Evolutionary conservation across 2,797 vertebrate genomes (phyloP), one percentile per base, ranked within the genome.

Genomic region (Petrocephalus schoutedeni): DNA sequence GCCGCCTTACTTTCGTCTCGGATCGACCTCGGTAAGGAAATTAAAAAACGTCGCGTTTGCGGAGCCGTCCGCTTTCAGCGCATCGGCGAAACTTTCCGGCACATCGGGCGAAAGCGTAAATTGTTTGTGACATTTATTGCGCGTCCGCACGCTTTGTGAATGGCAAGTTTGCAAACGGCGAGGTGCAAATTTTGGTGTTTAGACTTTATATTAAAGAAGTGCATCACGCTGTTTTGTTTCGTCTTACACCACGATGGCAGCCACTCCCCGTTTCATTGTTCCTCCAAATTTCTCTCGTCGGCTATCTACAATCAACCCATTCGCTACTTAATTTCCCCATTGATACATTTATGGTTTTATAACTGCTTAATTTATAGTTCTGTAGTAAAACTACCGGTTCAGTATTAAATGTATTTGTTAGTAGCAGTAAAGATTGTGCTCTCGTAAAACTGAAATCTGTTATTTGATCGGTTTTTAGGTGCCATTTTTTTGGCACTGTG

Each of bases 251-350:
- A 89, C 87, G 53, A 51, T 87, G 87, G 90, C 90, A 91, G 93
- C 94, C 94, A 93, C 94, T 95, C 94, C 94, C 94, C 54, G 57
- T 89, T 87, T 90, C 87, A 89, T 89, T 90, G 82, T 87, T 88
- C 59, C 56, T 64, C 85, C 36, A 54, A 61, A 86, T 59, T 80
- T 36, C 54, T 57, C 21, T 58, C 8, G 23, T 58, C 32, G 54
- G 32, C 14, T 28, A 16, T 36, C 84, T 58, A 32, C 67, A 10
- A 14, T 58, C 54, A 58, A 4, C 23, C 21, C 16, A 10, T 53
- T 84, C 36, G 32, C 74, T 41, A 9, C 41, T 80, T 80, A 2
- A 49, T n/a, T 80, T 80, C 36, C 64, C 28, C 36, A 6, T 71
- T 36, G 64, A 71, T 71, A 28, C 64, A 5, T 36, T 71, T 71